phyloP scores from a whole-genome alignment of 2,113 vertebrate genomes.

The Crotalus helleri region DNA sequence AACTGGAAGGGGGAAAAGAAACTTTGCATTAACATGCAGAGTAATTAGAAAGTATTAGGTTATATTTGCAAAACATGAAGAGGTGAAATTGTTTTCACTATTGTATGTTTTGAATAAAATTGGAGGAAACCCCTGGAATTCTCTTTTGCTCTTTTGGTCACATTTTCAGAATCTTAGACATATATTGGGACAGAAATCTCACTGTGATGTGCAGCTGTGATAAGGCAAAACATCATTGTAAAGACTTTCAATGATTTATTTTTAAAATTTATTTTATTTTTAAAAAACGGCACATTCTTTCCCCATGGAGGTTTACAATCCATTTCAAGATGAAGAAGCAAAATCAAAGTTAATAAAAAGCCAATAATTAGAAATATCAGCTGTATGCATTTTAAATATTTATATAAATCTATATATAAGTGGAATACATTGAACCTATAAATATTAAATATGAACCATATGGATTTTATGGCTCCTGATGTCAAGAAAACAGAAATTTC shows the following conservation, averaged over 20 bases:
- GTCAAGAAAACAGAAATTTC: background rate
- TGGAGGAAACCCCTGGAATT: background rate
- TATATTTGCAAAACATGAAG: background rate
- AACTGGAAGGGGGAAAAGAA: background rate
- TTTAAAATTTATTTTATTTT: background rate
- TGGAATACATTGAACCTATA: background rate
- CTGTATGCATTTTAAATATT: background rate
- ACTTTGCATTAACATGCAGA: background rate
- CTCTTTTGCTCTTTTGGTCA: background rate
- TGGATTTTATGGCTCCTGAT: background rate
- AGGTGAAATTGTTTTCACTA: background rate
- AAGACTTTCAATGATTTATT: background rate
- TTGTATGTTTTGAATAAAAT: background rate
- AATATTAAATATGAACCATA: slow-evolving; percentile 9
- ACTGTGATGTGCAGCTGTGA: background rate
- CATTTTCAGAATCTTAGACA: background rate
- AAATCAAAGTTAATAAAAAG: background rate
- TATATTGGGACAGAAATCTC: background rate
- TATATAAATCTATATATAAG: background rate
- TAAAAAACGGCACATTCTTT: background rate
- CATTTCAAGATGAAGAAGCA: background rate
- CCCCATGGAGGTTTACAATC: background rate
- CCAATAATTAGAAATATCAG: background rate
- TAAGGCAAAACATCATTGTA: background rate
- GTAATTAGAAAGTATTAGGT: background rate